These are phyloP conservation scores for Pollicipes pollicipes DNA, from an alignment of 1,140 invertebrate genomes.

Conservation along the genomic window DNA sequence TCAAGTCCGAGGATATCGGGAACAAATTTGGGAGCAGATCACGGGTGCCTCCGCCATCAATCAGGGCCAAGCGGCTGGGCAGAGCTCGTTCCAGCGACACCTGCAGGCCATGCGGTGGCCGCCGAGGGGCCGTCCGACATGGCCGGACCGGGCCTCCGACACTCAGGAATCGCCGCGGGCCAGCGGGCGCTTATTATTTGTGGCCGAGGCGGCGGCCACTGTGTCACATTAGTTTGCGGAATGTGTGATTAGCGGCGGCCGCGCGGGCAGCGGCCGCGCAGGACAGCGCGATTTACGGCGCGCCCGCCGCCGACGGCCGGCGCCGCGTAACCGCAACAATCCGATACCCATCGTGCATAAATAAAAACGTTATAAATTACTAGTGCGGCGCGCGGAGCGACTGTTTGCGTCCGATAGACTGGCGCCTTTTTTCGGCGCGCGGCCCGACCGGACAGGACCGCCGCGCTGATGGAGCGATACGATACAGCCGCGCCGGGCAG, in stretches of 20 bases:
- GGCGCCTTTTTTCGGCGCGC: not conserved
- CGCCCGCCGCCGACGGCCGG: no score
- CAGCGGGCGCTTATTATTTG: no score
- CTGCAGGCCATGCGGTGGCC: no score
- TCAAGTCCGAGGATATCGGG: no score
- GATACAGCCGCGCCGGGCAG: not conserved
- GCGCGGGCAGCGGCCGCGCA: not conserved
- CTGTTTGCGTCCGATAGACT: not conserved
- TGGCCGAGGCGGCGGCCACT: no score
- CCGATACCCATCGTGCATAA: not conserved
- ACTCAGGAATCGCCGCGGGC: no score
- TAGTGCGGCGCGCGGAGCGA: not conserved
- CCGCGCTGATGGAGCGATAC: not conserved
- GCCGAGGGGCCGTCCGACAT: no score
- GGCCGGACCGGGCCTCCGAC: no score
- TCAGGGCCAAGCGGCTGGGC: no score
- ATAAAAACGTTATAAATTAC: conserved; percentile 1
- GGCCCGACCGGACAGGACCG: not conserved
- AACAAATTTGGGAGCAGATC: no score
- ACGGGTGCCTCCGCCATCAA: no score
- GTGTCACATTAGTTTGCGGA: not conserved
- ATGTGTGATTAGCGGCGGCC: not conserved
- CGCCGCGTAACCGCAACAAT: not conserved
- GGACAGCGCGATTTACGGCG: not conserved
- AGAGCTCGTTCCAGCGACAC: no score